Evolutionary conservation across 2,797 vertebrate genomes (phyloP).

Genomic region (Morus bassanus): DNA sequence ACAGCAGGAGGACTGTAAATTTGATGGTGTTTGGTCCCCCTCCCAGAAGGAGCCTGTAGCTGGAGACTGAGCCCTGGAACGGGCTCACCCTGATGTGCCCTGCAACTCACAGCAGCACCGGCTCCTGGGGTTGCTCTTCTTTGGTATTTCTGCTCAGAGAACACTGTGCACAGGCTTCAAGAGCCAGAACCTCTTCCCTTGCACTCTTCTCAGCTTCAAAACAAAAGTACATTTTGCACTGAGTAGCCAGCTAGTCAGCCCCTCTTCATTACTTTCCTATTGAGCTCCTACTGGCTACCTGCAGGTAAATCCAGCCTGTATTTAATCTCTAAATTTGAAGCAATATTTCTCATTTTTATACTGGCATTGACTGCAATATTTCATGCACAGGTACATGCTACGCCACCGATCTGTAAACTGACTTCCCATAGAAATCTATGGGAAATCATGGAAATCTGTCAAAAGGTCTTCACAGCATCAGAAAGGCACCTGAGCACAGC

Average conservation of each 20-base stretch:
- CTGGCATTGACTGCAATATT: neutral
- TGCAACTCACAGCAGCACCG: neutral
- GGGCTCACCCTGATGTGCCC: neutral
- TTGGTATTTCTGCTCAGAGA: neutral
- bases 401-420: neutral
- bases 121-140: neutral
- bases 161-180: neutral
- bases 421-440: neutral
- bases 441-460: neutral
- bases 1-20: neutral
- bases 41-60: neutral
- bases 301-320: neutral
- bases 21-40: neutral
- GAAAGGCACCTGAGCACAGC: neutral
- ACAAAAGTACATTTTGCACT: neutral
- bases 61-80: neutral
- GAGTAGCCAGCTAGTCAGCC: neutral
- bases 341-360: neutral
- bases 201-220: neutral
- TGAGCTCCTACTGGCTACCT: neutral
- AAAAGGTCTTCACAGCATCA: neutral
- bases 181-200: neutral
- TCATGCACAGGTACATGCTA: neutral
- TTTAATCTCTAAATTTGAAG: neutral
- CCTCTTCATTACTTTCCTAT: neutral